Percentiles rank a stretch among this genome's conserved stretches.
These are phyloP conservation scores for Drosophila triauraria DNA, from an alignment of 1,140 invertebrate genomes.

Conservation along the genomic window DNA sequence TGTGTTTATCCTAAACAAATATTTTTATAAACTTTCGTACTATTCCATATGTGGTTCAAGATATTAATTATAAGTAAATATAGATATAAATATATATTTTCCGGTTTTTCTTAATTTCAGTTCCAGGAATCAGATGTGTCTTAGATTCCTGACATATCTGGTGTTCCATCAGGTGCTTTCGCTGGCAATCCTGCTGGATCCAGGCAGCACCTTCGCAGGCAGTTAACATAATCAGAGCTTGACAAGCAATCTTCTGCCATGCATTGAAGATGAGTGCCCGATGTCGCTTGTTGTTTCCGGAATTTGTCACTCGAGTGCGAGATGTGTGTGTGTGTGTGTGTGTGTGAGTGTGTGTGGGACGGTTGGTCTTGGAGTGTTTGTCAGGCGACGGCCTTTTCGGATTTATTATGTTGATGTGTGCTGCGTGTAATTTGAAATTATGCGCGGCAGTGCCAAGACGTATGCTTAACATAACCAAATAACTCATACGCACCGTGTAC, in stretches of 20 bases:
- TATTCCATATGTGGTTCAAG: too few relatives aligned
- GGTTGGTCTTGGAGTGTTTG: constrained; percentile 62
- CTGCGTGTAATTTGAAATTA: constrained; percentile 80
- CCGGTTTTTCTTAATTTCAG: too few relatives aligned
- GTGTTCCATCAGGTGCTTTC: not conserved
- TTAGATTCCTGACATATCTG: not conserved
- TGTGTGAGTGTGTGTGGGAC: constrained; percentile 13
- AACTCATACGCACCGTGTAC: constrained; percentile 69
- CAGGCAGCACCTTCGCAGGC: constrained; percentile 47
- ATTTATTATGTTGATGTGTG: constrained; percentile 79
- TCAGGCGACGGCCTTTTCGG: constrained; percentile 66
- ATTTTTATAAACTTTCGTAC: too few relatives aligned
- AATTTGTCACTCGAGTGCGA: constrained; percentile 63
- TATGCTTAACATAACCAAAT: constrained; percentile 83
- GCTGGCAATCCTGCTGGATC: constrained; percentile 6
- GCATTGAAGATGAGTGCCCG: constrained; percentile 68
- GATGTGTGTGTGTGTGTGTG: constrained; percentile 7
- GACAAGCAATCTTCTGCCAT: constrained; percentile 74
- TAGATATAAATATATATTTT: too few relatives aligned
- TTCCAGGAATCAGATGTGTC: not conserved
- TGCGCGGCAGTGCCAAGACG: constrained; percentile 60
- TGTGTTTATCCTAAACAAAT: too few relatives aligned
- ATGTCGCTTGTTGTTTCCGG: constrained; percentile 68
- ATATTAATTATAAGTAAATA: not conserved
- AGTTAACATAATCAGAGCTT: constrained; percentile 78